Base-by-base conservation (phyloP, 2,888 invertebrate species). In the Lithophane semibrunnea region DNA sequence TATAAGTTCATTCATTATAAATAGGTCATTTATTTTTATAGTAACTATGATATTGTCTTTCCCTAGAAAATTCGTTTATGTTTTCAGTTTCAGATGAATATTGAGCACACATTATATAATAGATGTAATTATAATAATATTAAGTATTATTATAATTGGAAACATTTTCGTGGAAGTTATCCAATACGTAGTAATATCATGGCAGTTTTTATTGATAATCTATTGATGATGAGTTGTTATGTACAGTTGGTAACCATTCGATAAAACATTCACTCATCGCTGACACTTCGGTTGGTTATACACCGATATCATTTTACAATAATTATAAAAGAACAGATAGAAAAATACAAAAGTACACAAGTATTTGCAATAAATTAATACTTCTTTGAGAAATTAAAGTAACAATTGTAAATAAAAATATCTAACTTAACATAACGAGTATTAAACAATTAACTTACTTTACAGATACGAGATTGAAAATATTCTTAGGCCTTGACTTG, bases 331-430 rank as follows among this genome's bases (percentile, higher is more conserved):
- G 65, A 77, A 81, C 44, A 81, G 69, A 83, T 81, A 86, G 75
- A 87, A 81, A 86, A 80, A 80, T 81, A 87, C 67, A 80, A 84
- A 81, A 77, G 76, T 76, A 82, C 65, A 75, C 76, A 83, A 73
- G 74, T 86, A 89, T 87, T 86, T 90, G 89, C 84, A 91, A 88
- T 88, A 89, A 91, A 88, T 86, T 90, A 91, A 90, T 90, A 90
- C 88, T 88, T 89, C 75, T 71, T 83, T 71, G 61, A 76, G 71
- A 88, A 81, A 88, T 77, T 83, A 84, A 79, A 79, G 73, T 82
- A 90, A 88, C 90, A 83, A 80, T 79, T 86, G 86, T 90, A 90
- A 88, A 90, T 88, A 88, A 86, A 87, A 86, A 80, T 77, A 87
- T 88, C 71, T 83, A 88, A 82, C 81, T 80, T 83, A 83, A 71